Evolutionary conservation across 2,888 invertebrate genomes (phyloP), one percentile per base, ranked within the genome.

Genomic region (Eristalis tenax): DNA sequence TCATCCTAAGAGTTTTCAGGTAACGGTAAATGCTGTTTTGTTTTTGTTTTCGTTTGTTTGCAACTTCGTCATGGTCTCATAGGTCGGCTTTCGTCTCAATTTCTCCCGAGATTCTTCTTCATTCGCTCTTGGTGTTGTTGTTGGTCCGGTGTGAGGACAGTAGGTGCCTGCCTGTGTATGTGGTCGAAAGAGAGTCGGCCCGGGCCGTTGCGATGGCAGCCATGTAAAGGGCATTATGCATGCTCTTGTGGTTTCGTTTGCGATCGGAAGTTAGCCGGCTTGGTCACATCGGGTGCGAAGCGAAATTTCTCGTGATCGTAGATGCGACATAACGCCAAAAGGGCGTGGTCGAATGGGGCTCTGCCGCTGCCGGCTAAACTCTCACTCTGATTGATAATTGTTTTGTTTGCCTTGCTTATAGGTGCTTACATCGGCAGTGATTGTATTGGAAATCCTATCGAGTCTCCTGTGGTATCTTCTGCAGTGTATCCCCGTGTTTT

Each of bases 11-110:
- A 69, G 63, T 59, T 65, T 79, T 65, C 40, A 11, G 59, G 66
- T 83, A 86, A 86, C 86, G 82, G 86, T 83, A 86, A 86, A 83
- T 71, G 40, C 73, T 86, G 73, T 81, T 69, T 83, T 80, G 74
- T 78, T 78, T 66, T 35, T 71, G 68, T 80, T 82, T 82, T 59
- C 59, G 38, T 77, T 57, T 81, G 59, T 23, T 57, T 38, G 4
- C 43, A 32, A 22, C 35, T 66, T 66, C 83, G 86, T 86, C 75
- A 79, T 71, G 86, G 78, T 75, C 64, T 73, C 77, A 70, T 81
- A 78, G 77, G 40, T 81, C 65, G 71, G 56, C 56, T 70, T 75
- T 86, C 75, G 83, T 86, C 70, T 86, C 83, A 86, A 86, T 86
- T 86, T 86, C 86, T 79, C 86, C 83, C 78, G 74, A 82, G 82